phyloP scores from a whole-genome alignment of 2,113 vertebrate genomes.

The Bettongia penicillata region DNA sequence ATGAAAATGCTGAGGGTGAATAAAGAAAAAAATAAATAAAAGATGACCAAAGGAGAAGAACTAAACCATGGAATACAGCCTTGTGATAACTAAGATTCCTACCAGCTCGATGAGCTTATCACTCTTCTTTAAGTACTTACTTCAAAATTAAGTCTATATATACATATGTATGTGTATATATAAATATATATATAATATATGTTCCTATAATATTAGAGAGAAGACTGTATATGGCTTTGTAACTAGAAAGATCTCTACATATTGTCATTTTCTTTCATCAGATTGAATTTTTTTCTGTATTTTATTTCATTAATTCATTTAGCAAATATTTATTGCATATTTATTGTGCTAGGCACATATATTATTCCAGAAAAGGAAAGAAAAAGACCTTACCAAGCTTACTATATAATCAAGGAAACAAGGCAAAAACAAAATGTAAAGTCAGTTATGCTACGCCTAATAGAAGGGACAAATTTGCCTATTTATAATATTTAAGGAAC shows the following conservation, averaged over 20 bases:
- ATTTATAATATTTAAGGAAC: background rate
- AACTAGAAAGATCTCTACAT: background rate
- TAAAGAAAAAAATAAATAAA: background rate
- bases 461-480: background rate
- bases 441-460: background rate
- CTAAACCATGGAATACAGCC: background rate
- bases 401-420: background rate
- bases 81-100: background rate
- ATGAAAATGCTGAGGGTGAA: background rate
- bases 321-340: background rate
- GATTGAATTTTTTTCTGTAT: background rate
- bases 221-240: background rate
- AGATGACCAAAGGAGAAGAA: background rate
- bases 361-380: background rate
- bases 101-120: background rate
- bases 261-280: background rate
- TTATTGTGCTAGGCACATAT: background rate
- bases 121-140: background rate
- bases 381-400: background rate
- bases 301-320: background rate
- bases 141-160: background rate
- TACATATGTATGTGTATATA: rapidly evolving
- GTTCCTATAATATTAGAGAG: background rate
- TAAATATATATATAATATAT: background rate
- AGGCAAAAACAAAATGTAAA: background rate